A percentile compares a stretch with the other conserved stretches of the same genome.
phyloP scores from a whole-genome alignment of 53 echinoderm and acorn worm species.

The Luidia sarsii region DNA sequence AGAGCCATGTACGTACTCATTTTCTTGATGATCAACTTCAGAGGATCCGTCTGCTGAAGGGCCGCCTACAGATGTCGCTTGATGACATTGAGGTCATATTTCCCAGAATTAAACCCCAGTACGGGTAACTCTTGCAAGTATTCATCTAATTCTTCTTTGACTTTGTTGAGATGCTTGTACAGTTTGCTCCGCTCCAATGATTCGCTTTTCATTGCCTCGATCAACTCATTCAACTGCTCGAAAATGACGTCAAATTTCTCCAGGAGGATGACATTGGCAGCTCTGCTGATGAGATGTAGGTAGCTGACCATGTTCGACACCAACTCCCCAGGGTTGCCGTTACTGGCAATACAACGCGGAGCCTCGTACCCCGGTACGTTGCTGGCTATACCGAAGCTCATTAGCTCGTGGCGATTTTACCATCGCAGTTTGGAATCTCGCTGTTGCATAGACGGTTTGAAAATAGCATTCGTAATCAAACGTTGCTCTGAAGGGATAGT shows the following conservation, averaged over 20 bases:
- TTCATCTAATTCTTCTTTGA: background rate
- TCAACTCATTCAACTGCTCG: background rate
- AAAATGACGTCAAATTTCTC: background rate
- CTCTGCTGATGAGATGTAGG: background rate
- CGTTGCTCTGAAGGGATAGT: conserved; percentile 12
- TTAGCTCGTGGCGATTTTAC: background rate
- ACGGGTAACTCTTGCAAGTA: conserved; percentile 20
- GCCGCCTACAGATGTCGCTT: conserved; percentile 20
- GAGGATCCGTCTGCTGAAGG: background rate
- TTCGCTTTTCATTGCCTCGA: background rate
- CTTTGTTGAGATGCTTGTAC: background rate
- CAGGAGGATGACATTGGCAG: background rate
- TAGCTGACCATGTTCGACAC: background rate
- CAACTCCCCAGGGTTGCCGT: background rate
- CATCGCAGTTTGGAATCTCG: conserved; percentile 9
- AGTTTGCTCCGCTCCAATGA: no score
- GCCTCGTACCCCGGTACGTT: conserved; percentile 34
- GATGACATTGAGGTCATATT: conserved; percentile 41
- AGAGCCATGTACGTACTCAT: conserved; percentile 12
- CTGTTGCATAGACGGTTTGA: background rate
- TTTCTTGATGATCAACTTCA: conserved; percentile 17
- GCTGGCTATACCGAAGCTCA: conserved; percentile 45
- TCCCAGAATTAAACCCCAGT: conserved; percentile 25
- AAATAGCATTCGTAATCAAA: conserved; percentile 55
- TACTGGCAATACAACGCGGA: background rate